Conservation (phyloP, 1,140 invertebrate species). For the Pseudomyrmex cubaensis region DNA sequence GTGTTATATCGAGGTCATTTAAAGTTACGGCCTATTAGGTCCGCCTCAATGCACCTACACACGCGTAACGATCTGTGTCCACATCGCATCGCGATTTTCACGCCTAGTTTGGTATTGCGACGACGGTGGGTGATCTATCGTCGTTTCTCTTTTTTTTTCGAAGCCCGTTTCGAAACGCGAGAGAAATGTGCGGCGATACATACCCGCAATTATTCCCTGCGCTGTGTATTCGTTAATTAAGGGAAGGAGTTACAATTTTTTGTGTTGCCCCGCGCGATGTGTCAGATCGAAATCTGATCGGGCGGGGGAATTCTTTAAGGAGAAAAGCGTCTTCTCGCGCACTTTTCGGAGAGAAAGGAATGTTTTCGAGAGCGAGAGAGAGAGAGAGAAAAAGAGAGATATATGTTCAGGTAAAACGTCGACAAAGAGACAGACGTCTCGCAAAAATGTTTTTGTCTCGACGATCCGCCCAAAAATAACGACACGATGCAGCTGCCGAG, state of each 20-base stretch:
- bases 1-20: slow-evolving; percentile 39
- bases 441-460: slow-evolving; percentile 67
- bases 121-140: background rate
- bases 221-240: too few relatives aligned
- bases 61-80: slow-evolving; percentile 37
- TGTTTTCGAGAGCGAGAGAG: background rate
- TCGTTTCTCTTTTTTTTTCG: slow-evolving; percentile 42
- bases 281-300: background rate
- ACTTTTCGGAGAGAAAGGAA: slow-evolving; percentile 13
- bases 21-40: slow-evolving; percentile 48
- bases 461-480: slow-evolving; percentile 67
- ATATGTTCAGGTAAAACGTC: slow-evolving; percentile 36
- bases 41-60: slow-evolving; percentile 34
- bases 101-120: slow-evolving; percentile 44
- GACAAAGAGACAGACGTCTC: slow-evolving; percentile 37
- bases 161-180: slow-evolving; percentile 1
- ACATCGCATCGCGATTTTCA: slow-evolving; percentile 56
- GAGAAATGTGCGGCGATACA: too few relatives aligned
- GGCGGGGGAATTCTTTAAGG: background rate
- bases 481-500: slow-evolving; percentile 47
- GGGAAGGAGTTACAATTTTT: too few relatives aligned
- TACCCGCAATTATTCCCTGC: too few relatives aligned
- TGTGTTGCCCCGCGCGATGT: too few relatives aligned
- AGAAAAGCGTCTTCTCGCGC: background rate
- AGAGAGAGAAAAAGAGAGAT: background rate